phyloP scores from a whole-genome alignment of 2,113 vertebrate species.

The Anoura caudifer region DNA sequence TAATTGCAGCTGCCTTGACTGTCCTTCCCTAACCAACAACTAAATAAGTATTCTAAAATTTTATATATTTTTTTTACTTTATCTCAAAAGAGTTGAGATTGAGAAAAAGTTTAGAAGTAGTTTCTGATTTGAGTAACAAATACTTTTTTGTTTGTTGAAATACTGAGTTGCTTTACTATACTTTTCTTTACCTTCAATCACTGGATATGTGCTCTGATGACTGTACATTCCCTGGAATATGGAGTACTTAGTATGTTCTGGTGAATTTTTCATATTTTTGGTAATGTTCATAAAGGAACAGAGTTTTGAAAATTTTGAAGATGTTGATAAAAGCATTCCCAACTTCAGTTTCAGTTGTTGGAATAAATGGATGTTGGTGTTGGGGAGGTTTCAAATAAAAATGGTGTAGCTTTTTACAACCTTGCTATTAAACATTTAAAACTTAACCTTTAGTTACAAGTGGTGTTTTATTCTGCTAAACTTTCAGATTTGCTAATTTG shows the following conservation, averaged over 20 bases:
- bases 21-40: not conserved
- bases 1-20: not conserved
- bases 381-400: not conserved
- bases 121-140: constrained; percentile 15
- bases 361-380: not conserved
- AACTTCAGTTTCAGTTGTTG: not conserved
- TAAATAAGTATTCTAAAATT: not conserved
- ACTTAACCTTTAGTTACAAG: not conserved
- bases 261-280: not conserved
- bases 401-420: not conserved
- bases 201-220: not conserved
- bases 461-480: not conserved
- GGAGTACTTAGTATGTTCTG: not conserved
- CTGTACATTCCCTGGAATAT: not conserved
- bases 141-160: constrained; percentile 33
- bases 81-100: not conserved
- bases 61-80: not conserved
- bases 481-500: not conserved
- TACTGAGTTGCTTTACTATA: not conserved
- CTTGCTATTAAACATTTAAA: not conserved
- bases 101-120: not conserved
- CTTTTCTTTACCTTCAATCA: not conserved
- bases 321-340: not conserved
- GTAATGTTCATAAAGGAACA: not conserved
- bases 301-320: constrained; percentile 19